These are phyloP conservation scores for Gonioctena quinquepunctata DNA, from an alignment of 1,140 invertebrate species.

Conservation along the genomic window DNA sequence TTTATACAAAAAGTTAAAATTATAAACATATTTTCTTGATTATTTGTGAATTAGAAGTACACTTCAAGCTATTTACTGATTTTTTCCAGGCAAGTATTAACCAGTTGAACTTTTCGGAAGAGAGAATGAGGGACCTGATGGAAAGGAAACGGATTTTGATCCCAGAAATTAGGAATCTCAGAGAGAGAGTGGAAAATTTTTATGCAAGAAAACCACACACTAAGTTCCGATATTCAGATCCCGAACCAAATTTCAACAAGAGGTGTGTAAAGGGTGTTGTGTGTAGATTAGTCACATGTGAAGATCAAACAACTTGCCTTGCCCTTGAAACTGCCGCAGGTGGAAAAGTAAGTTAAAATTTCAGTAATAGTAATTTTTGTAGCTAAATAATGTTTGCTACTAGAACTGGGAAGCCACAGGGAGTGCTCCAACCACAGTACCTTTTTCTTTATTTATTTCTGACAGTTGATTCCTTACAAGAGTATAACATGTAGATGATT, in stretches of 20 bases:
- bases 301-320: constrained; percentile 71
- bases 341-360: constrained; percentile 66
- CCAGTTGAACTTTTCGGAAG: constrained; percentile 72
- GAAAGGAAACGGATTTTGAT: constrained; percentile 59
- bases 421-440: too few species aligned
- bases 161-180: constrained; percentile 59
- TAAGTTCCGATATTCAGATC: constrained; percentile 76
- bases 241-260: constrained; percentile 77
- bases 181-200: constrained; percentile 65
- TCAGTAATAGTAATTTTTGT: too few species aligned
- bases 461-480: too few species aligned
- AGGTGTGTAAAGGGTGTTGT: constrained; percentile 75
- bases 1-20: too few species aligned
- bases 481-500: too few species aligned
- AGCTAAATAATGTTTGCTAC: too few species aligned
- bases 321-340: constrained; percentile 87
- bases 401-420: too few species aligned
- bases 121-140: constrained; percentile 63
- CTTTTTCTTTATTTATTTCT: too few species aligned
- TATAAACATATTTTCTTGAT: too few species aligned
- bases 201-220: constrained; percentile 70
- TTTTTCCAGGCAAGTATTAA: constrained; percentile 54
- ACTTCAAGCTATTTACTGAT: too few species aligned
- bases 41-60: too few species aligned
- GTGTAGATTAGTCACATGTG: constrained; percentile 74